Evolutionary conservation across 2,113 vertebrate genomes (phyloP), one percentile per base, ranked within the genome.

Genomic region (Podiceps cristatus): DNA sequence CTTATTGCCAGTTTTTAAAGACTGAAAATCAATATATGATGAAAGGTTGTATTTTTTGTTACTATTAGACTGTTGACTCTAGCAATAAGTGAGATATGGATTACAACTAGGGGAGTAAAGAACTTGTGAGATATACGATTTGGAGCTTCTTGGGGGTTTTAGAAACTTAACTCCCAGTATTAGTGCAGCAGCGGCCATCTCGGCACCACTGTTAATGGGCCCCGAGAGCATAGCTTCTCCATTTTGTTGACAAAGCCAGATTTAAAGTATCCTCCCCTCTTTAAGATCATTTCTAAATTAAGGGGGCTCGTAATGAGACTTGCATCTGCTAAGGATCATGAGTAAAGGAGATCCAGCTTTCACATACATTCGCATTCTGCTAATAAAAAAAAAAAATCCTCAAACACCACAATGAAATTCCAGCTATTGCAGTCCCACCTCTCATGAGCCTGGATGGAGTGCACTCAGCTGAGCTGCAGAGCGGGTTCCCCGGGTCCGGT

Each of bases 21-120:
- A 97, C 96, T 95, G 94, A 94, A 97, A 98, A 98, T 98, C 98
- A 92, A 97, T 98, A 97, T 80, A 96, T 97, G 97, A 98, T 97
- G 91, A 93, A 98, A 98, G 96, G 93, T 91, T 97, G 96, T 97
- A 90, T 91, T 96, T 97, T 98, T 97, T 96, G 97, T 97, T 98
- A 98, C 95, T 93, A 96, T 97, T 96, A 96, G 93, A 98, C 90
- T 98, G 98, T 98, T 97, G 97, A 98, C 97, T 97, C 93, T 94
- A 98, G 98, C 97, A 98, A 97, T 98, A 98, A 97, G 95, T 86
- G 78, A 27, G 80, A 94, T 96, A 93, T 93, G 83, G 97, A 98
- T 97, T 97, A 93, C 90, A 97, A 97, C 79, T 79, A 44, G 88
- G 79, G 74, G 92, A 84, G 93, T 83, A 96, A 96, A 91, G 95